Percentiles rank a stretch among this genome's conserved stretches.
These are phyloP conservation scores for Catharus bicknelli DNA, from an alignment of 2,113 vertebrate species.

Conservation along the genomic window DNA sequence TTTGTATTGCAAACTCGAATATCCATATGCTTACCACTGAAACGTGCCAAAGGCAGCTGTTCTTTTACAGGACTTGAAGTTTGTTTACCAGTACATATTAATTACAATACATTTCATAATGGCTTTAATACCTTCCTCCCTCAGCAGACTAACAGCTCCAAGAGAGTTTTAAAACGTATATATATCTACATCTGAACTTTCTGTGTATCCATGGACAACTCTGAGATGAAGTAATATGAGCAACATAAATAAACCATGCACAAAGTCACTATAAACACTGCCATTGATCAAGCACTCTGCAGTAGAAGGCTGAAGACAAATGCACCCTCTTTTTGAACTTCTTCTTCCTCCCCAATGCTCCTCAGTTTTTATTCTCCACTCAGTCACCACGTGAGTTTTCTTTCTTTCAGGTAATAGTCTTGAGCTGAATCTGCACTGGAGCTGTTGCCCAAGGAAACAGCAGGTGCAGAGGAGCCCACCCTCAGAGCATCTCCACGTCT, in stretches of 20 bases:
- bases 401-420: background rate
- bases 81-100: constrained; percentile 1
- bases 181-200: background rate
- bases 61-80: constrained; percentile 2
- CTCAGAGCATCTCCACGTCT: background rate
- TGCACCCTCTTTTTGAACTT: background rate
- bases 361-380: background rate
- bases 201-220: background rate
- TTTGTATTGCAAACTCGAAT: background rate
- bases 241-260: background rate
- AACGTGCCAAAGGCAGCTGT: background rate
- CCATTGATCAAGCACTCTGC: background rate
- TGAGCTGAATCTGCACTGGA: background rate
- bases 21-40: background rate
- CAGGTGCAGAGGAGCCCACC: rapidly evolving
- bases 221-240: background rate
- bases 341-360: background rate
- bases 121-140: background rate
- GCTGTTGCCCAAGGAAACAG: background rate
- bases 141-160: background rate
- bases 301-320: background rate
- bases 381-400: background rate
- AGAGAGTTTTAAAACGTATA: background rate
- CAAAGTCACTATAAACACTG: background rate
- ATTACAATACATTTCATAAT: background rate